Conservation (phyloP, 2,888 invertebrate species). For the Pycnomerus fuliginosus region DNA sequence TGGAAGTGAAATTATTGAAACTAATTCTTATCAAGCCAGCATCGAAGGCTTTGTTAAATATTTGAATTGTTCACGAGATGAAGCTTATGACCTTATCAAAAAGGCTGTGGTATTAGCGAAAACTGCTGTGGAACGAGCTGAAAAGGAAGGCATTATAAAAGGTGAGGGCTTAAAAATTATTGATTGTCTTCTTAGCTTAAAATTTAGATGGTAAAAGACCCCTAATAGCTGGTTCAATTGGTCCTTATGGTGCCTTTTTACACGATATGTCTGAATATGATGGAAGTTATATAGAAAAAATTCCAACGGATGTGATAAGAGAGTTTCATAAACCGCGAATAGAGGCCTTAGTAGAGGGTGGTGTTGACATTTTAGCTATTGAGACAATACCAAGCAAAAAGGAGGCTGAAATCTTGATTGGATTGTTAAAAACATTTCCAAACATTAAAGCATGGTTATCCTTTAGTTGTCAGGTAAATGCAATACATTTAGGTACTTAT, state of each 20-base stretch:
- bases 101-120: slow-evolving; percentile 71
- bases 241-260: slow-evolving; percentile 84
- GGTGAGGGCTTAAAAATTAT: too few relatives aligned
- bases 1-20: slow-evolving; percentile 80
- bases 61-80: slow-evolving; percentile 63
- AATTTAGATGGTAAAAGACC: slow-evolving; percentile 51
- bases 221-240: slow-evolving; percentile 80
- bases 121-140: slow-evolving; percentile 62
- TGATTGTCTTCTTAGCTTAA: too few relatives aligned
- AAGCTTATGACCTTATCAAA: slow-evolving; percentile 68
- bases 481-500: not conserved
- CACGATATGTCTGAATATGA: slow-evolving; percentile 88
- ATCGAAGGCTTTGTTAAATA: slow-evolving; percentile 71
- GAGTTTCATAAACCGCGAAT: slow-evolving; percentile 81
- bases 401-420: slow-evolving; percentile 79
- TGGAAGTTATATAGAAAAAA: slow-evolving; percentile 69
- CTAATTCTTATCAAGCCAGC: slow-evolving; percentile 84
- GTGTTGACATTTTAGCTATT: slow-evolving; percentile 79
- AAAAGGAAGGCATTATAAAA: slow-evolving; percentile 51
- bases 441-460: slow-evolving; percentile 78
- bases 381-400: slow-evolving; percentile 83
- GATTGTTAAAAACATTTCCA: slow-evolving; percentile 74
- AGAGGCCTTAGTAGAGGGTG: slow-evolving; percentile 69
- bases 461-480: slow-evolving; percentile 75
- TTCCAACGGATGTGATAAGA: slow-evolving; percentile 60